These are phyloP conservation scores for Protosalanx chinensis DNA, from an alignment of 2,797 vertebrate species.

Conservation along the genomic window DNA sequence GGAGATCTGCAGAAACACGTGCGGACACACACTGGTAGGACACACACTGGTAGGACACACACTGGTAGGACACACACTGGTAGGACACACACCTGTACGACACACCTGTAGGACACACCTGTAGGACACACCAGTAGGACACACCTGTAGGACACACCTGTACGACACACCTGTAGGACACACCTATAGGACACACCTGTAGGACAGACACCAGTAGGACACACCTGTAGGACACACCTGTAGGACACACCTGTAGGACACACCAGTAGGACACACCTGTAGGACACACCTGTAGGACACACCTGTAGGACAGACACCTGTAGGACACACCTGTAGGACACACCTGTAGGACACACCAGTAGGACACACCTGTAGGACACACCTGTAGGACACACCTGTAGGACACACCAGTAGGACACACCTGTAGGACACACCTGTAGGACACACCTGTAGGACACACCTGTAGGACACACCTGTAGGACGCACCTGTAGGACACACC, in stretches of 20 bases:
- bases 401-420: slow-evolving; percentile 79
- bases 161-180: background rate
- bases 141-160: background rate
- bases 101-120: background rate
- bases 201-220: too few relatives aligned
- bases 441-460: background rate
- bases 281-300: background rate
- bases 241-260: slow-evolving; percentile 27
- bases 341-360: background rate
- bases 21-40: slow-evolving; percentile 77
- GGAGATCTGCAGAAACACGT: slow-evolving; percentile 82
- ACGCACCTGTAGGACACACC: background rate
- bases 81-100: slow-evolving; percentile 75
- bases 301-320: too few relatives aligned
- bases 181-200: background rate
- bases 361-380: slow-evolving; percentile 66
- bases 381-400: too few relatives aligned
- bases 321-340: background rate
- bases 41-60: background rate
- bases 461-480: background rate
- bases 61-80: too few relatives aligned
- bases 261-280: slow-evolving; percentile 62
- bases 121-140: background rate
- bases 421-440: too few relatives aligned
- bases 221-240: background rate